phyloP scores from a whole-genome alignment of 2,888 invertebrate species.

The Nineta flava region DNA sequence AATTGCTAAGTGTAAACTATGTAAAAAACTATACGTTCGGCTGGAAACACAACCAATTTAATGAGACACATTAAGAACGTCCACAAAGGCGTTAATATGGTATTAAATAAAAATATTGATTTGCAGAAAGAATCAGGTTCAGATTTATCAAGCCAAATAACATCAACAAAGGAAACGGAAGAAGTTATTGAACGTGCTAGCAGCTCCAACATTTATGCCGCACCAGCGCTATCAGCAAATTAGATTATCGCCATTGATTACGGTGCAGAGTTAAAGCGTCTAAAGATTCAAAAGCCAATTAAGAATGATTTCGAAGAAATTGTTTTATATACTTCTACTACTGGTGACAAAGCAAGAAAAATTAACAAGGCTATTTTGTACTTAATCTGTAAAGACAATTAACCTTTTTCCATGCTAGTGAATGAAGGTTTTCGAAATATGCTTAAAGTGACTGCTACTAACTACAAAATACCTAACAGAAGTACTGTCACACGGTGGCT shows the following conservation, averaged over 20 bases:
- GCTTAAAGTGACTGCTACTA: constrained; percentile 16
- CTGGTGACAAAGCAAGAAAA: constrained; percentile 10
- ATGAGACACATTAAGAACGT: background rate
- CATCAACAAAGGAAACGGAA: background rate
- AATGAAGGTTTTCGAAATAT: constrained; percentile 20
- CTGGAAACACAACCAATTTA: background rate
- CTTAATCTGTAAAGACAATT: constrained; percentile 15
- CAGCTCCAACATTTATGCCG: constrained; percentile 3
- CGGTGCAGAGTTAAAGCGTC: constrained; percentile 2
- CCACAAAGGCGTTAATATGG: background rate
- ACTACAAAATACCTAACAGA: constrained; percentile 18
- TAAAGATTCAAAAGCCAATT: constrained; percentile 4
- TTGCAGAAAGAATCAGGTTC: background rate
- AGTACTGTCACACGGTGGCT: constrained; percentile 18
- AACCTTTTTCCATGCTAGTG: constrained; percentile 16
- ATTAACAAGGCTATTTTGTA: constrained; percentile 14
- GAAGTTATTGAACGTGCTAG: constrained; percentile 2
- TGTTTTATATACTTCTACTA: background rate
- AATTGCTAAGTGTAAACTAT: constrained; percentile 1
- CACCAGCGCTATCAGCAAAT: constrained; percentile 4
- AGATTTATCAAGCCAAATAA: constrained; percentile 1
- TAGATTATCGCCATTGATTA: constrained; percentile 5
- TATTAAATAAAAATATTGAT: constrained; percentile 1
- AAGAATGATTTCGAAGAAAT: background rate
- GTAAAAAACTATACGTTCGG: background rate